phyloP scores from a whole-genome alignment of 2,797 vertebrate genomes.

The Centroberyx gerrardi region DNA sequence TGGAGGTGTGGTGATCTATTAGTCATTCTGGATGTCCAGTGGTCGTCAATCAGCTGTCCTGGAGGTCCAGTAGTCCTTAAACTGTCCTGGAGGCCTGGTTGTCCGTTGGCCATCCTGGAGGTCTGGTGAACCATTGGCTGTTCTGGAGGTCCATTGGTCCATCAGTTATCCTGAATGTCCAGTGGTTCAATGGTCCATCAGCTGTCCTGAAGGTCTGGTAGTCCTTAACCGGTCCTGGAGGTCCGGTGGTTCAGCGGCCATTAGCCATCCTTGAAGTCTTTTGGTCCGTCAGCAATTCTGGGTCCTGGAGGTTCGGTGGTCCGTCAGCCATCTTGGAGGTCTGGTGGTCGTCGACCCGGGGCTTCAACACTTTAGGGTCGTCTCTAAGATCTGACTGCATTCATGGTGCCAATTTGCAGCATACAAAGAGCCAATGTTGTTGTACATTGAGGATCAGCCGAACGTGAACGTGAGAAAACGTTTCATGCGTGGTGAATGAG shows the following conservation, averaged over 20 bases:
- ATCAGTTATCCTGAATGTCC: slow-evolving; percentile 21
- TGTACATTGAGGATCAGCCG: slow-evolving; percentile 83
- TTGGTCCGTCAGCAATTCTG: not conserved
- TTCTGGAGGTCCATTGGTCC: slow-evolving; percentile 4
- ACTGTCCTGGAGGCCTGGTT: not conserved
- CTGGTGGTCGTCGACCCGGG: not conserved
- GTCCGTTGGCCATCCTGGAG: not conserved
- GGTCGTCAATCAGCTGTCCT: not conserved
- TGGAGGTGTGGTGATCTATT: not conserved
- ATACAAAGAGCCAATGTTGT: slow-evolving; percentile 69
- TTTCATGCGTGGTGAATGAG: slow-evolving; percentile 69
- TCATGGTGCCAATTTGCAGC: slow-evolving; percentile 78
- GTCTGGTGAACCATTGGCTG: not conserved
- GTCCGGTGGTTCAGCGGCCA: not conserved
- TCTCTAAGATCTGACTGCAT: slow-evolving; percentile 72
- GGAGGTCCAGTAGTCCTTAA: slow-evolving; percentile 1
- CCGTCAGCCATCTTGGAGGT: slow-evolving; percentile 26
- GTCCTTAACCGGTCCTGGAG: slow-evolving; percentile 33
- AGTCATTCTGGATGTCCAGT: not conserved
- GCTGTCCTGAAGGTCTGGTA: slow-evolving; percentile 43
- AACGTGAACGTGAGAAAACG: slow-evolving; percentile 88
- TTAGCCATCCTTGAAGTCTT: not conserved
- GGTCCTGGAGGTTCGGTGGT: slow-evolving; percentile 1
- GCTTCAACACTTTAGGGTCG: slow-evolving; percentile 11
- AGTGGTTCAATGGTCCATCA: not conserved